These are phyloP conservation scores for Catostomus latipinnis DNA, from an alignment of 2,797 vertebrate genomes.

Conservation along the genomic window DNA sequence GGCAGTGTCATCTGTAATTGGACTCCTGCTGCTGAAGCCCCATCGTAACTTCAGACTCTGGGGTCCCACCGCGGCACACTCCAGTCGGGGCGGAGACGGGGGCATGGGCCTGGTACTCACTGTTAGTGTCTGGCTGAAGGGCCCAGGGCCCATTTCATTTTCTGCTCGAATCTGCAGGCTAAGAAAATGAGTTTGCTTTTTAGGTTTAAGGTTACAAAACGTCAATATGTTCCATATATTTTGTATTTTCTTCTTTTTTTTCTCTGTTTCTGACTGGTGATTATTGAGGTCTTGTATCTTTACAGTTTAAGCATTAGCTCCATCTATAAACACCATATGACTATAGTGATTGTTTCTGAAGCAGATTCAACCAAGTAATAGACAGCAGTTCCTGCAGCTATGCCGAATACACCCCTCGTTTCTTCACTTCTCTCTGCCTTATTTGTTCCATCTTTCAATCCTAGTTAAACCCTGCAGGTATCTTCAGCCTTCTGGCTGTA, in stretches of 20 bases:
- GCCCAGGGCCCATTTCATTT: slow-evolving; percentile 91
- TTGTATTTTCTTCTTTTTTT: too few species aligned
- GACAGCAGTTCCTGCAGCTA: background rate
- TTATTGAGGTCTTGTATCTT: too few species aligned
- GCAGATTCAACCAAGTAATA: background rate
- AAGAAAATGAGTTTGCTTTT: slow-evolving; percentile 1
- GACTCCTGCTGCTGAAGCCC: slow-evolving; percentile 85
- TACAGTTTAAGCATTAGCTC: background rate
- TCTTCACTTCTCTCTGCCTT: background rate
- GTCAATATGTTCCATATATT: too few species aligned
- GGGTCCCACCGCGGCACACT: slow-evolving; percentile 92
- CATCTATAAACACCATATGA: background rate
- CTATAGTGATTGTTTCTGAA: background rate
- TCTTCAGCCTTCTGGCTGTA: background rate
- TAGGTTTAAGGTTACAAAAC: too few species aligned
- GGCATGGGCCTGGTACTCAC: slow-evolving; percentile 91
- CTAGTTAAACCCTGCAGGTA: background rate
- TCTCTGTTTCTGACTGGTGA: too few species aligned
- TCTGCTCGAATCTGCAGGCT: slow-evolving; percentile 94
- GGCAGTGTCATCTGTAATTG: slow-evolving; percentile 82
- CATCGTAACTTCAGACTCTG: slow-evolving; percentile 98
- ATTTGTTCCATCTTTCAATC: background rate
- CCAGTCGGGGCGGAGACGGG: slow-evolving; percentile 90
- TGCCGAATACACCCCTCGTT: background rate
- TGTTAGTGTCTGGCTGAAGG: slow-evolving; percentile 84